Percentiles rank a stretch among this genome's conserved stretches.
Conservation (phyloP, 2,888 invertebrate genomes). For the Microctonus brassicae region DNA sequence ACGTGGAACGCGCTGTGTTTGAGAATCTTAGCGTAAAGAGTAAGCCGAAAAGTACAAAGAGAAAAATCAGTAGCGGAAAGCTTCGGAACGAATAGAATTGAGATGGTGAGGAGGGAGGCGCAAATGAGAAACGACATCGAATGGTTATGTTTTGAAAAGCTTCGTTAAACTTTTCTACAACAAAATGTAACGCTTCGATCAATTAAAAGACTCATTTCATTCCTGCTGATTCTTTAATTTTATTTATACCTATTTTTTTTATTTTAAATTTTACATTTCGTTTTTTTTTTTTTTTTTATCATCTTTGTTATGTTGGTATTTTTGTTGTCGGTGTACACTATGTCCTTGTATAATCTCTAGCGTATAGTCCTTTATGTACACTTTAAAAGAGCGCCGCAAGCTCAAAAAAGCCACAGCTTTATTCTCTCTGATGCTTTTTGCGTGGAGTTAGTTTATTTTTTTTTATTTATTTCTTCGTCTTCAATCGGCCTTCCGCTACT, state of each 20-base stretch:
- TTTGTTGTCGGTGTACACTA: neutral
- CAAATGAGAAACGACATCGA: too few relatives aligned
- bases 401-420: neutral
- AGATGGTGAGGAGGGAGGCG: too few relatives aligned
- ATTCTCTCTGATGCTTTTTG: neutral
- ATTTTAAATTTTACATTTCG: neutral
- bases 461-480: slow-evolving; percentile 17
- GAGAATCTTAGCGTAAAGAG: neutral
- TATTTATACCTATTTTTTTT: neutral
- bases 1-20: neutral
- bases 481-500: slow-evolving; percentile 34
- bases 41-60: slow-evolving; percentile 11
- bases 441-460: neutral
- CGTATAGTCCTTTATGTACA: neutral
- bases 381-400: neutral
- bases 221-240: neutral
- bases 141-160: neutral
- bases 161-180: neutral
- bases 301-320: neutral
- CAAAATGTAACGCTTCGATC: neutral
- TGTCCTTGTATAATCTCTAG: neutral
- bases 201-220: neutral
- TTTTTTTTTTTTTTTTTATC: neutral
- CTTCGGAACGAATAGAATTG: neutral
- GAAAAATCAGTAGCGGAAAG: slow-evolving; percentile 2